Evolutionary conservation across 2,797 vertebrate species (phyloP).

Genomic region (Scomberomorus guttatus): DNA sequence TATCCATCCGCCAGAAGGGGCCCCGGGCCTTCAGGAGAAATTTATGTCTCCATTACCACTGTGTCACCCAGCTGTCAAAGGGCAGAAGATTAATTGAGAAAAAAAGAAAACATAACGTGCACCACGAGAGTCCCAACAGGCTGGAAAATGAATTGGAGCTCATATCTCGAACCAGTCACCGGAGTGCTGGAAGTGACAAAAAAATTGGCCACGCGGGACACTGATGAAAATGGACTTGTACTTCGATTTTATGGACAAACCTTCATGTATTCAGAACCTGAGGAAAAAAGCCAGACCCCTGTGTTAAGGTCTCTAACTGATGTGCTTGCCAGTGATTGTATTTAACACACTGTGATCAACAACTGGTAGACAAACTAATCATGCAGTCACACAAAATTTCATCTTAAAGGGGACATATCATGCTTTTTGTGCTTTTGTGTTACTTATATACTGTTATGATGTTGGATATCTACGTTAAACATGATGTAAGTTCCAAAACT

Average conservation of each 20-base stretch:
- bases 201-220: slow-evolving; percentile 26
- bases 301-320: background rate
- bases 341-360: background rate
- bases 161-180: slow-evolving; percentile 15
- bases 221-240: slow-evolving; percentile 9
- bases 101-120: slow-evolving; percentile 51
- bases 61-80: slow-evolving; percentile 52
- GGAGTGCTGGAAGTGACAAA: slow-evolving; percentile 39
- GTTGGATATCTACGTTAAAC: no score
- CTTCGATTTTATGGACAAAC: background rate
- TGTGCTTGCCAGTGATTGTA: background rate
- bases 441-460: no score
- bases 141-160: slow-evolving; percentile 34
- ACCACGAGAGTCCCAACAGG: slow-evolving; percentile 30
- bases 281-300: no score
- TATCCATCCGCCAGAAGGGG: slow-evolving; percentile 9
- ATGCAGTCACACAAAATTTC: background rate
- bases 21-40: slow-evolving; percentile 56
- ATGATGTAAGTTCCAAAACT: no score
- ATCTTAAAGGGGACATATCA: no score
- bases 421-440: no score
- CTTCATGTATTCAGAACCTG: background rate
- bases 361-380: background rate
- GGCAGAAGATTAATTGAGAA: slow-evolving; percentile 54
- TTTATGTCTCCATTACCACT: slow-evolving; percentile 71